Conservation (phyloP, 2,797 vertebrate species). For the Vireo griseus region DNA sequence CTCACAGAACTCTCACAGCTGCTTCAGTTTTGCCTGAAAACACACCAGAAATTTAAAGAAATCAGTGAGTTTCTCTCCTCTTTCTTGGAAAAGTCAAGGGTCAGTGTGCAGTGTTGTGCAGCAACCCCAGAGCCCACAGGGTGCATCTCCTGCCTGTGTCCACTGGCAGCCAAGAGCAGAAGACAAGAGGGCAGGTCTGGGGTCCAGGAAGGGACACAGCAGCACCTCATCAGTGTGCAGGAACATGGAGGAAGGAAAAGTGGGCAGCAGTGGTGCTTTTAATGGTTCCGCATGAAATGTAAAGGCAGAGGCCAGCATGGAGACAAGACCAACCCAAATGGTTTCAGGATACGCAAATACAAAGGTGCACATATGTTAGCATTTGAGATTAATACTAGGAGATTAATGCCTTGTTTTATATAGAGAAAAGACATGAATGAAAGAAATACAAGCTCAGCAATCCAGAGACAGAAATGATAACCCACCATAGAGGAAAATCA, state of each 20-base stretch:
- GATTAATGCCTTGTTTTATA: neutral
- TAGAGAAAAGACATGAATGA: neutral
- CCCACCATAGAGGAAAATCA: neutral
- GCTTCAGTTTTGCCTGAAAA: conserved; percentile 12
- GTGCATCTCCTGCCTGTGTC: neutral
- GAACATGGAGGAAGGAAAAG: neutral
- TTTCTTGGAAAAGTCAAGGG: neutral
- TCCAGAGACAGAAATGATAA: neutral
- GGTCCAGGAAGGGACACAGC: neutral
- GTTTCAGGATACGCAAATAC: neutral
- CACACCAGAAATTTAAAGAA: neutral
- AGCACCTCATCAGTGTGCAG: neutral
- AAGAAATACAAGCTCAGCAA: neutral
- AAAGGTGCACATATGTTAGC: neutral
- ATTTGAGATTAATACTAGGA: neutral
- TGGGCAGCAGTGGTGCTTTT: neutral
- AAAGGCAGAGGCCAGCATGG: neutral
- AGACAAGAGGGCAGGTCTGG: neutral
- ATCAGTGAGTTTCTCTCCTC: neutral
- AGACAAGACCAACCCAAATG: neutral
- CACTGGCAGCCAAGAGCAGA: neutral
- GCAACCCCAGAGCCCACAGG: neutral
- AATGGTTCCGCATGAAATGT: neutral
- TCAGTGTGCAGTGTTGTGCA: neutral
- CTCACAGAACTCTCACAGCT: neutral